A percentile compares a stretch with the other conserved stretches of the same genome.
Evolutionary conservation across 1,140 invertebrate species (phyloP).

Genomic region (Xylocopa sonorina): DNA sequence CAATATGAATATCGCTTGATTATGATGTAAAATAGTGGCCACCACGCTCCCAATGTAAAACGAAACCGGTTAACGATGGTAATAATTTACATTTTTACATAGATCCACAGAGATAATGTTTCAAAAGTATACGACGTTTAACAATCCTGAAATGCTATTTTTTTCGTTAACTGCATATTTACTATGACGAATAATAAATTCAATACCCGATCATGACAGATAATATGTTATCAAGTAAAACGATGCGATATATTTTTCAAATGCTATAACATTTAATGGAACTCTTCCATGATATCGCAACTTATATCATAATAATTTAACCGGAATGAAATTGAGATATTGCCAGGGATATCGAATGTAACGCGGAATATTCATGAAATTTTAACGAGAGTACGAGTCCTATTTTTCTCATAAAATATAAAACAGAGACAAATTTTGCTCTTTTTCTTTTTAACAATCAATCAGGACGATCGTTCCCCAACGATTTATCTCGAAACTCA

Average conservation of each 20-base stretch:
- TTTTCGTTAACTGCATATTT: neutral
- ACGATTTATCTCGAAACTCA: constrained; percentile 1
- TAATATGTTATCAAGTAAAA: neutral
- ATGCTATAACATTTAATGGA: neutral
- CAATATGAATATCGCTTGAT: neutral
- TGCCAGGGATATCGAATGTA: neutral
- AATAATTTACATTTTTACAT: neutral
- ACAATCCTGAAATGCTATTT: neutral
- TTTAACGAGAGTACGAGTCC: neutral
- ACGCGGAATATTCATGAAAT: constrained; percentile 15
- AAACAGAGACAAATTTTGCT: neutral
- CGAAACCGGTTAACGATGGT: neutral
- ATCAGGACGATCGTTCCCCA: neutral
- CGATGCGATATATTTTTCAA: too few relatives aligned
- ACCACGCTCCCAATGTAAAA: neutral
- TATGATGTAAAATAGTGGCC: neutral
- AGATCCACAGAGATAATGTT: neutral
- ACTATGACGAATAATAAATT: neutral
- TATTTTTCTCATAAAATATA: neutral
- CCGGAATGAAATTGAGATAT: neutral
- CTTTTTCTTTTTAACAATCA: neutral
- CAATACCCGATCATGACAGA: neutral
- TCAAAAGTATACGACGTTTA: neutral
- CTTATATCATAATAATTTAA: neutral
- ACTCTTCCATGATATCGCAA: neutral